Evolutionary conservation across 2,797 vertebrate genomes (phyloP).

Genomic region (Semaprochilodus insignis): DNA sequence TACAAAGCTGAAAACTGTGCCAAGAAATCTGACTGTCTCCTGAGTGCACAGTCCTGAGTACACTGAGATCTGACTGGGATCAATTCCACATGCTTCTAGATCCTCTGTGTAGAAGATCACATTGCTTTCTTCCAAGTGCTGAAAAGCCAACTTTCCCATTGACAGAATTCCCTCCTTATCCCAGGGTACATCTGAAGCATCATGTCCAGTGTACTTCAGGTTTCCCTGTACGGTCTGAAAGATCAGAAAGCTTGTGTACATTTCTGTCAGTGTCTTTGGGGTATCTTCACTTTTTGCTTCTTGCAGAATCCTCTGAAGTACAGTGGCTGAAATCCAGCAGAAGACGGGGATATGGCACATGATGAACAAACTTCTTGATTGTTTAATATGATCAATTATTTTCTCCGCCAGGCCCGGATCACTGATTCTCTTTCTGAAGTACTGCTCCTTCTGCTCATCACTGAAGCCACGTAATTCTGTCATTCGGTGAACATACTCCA

Average conservation of each 20-base stretch:
- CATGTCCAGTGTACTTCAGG: too few relatives aligned
- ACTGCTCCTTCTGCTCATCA: constrained; percentile 20
- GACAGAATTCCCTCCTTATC: too few relatives aligned
- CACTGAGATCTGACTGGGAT: background rate
- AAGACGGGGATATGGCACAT: background rate
- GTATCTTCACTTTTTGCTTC: too few relatives aligned
- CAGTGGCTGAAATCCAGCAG: background rate
- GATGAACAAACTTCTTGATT: constrained; percentile 12
- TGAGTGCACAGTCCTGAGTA: background rate
- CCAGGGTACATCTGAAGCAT: too few relatives aligned
- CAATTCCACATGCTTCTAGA: background rate
- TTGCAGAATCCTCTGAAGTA: too few relatives aligned
- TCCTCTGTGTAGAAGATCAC: background rate
- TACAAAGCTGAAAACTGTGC: too few relatives aligned
- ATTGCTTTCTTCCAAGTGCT: background rate
- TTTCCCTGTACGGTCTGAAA: too few relatives aligned
- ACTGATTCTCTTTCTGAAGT: constrained; percentile 35
- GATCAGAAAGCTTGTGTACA: too few relatives aligned
- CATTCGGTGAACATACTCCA: constrained; percentile 13
- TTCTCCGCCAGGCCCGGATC: constrained; percentile 9
- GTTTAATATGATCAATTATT: constrained; percentile 19
- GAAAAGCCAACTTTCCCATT: background rate
- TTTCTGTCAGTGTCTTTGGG: too few relatives aligned
- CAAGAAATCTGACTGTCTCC: too few relatives aligned
- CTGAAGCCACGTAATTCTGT: constrained; percentile 20